phyloP scores from a whole-genome alignment of 2,888 invertebrate species.

The Patella pellucida region DNA sequence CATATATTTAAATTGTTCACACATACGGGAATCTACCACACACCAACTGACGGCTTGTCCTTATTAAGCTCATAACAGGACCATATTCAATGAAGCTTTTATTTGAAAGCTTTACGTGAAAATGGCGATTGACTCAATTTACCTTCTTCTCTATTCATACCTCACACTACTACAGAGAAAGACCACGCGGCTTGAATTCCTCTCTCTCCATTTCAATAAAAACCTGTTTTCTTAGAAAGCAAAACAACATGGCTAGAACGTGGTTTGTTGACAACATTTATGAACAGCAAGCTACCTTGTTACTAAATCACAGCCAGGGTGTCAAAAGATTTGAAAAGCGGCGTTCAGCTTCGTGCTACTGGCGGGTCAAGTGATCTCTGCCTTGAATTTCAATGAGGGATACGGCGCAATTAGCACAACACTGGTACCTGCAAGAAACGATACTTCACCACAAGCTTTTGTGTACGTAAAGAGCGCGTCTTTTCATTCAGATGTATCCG shows the following conservation, averaged over 20 bases:
- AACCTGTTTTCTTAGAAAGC: slow-evolving; percentile 10
- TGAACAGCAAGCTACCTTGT: slow-evolving; percentile 2
- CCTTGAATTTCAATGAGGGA: slow-evolving; percentile 11
- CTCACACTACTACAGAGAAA: neutral
- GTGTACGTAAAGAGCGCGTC: slow-evolving; percentile 6
- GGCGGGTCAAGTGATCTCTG: slow-evolving; percentile 2
- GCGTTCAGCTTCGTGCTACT: slow-evolving; percentile 9
- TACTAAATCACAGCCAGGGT: slow-evolving; percentile 3
- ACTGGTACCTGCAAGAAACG: slow-evolving; percentile 10
- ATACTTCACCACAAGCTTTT: slow-evolving; percentile 8
- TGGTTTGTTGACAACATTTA: slow-evolving; percentile 12
- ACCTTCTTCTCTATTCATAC: neutral
- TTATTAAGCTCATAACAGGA: neutral
- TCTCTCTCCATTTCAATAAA: slow-evolving; percentile 4
- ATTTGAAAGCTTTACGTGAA: neutral
- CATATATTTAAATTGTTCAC: too few species aligned
- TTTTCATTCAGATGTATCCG: neutral
- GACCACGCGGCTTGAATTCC: neutral
- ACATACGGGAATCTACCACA: neutral
- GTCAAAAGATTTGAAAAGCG: slow-evolving; percentile 9
- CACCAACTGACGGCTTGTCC: neutral
- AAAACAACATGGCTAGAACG: slow-evolving; percentile 8
- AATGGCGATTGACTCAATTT: neutral
- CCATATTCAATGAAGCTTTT: neutral
- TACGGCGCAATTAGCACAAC: slow-evolving; percentile 6